phyloP scores from a whole-genome alignment of 2,797 vertebrate species.

The Sparidentex hasta region DNA sequence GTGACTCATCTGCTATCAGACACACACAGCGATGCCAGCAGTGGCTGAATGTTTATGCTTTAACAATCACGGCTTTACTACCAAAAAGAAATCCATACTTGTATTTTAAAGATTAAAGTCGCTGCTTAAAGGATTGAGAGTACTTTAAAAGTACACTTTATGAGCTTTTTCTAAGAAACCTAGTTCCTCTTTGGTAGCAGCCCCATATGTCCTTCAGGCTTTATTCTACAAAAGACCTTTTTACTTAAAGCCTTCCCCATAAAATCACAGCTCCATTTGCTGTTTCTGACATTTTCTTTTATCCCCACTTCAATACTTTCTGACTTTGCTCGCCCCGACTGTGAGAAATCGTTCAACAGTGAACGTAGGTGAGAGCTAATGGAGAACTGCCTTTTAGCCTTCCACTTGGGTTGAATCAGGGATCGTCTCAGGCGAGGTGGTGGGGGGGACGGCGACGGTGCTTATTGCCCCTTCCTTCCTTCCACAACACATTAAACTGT shows the following conservation, averaged over 20 bases:
- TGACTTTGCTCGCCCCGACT: conserved; percentile 32
- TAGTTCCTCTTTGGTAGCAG: background rate
- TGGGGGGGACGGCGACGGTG: conserved; percentile 22
- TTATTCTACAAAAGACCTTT: conserved; percentile 43
- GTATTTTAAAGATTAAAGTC: conserved; percentile 20
- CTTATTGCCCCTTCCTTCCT: conserved; percentile 36
- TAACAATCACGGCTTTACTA: background rate
- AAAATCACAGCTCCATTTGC: conserved; percentile 48
- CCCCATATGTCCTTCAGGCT: conserved; percentile 30
- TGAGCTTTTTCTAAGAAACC: background rate
- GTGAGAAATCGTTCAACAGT: conserved; percentile 41
- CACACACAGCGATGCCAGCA: background rate
- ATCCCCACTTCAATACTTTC: conserved; percentile 44
- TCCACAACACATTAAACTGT: conserved; percentile 70
- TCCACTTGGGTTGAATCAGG: conserved; percentile 52
- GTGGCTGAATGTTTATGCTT: background rate
- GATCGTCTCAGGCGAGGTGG: conserved; percentile 39
- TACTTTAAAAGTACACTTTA: conserved; percentile 34
- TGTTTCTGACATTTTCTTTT: conserved; percentile 64
- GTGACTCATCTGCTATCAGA: background rate
- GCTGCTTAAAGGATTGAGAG: conserved; percentile 20
- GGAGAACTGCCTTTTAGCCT: conserved; percentile 56
- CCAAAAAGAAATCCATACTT: background rate
- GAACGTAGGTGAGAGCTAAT: conserved; percentile 50
- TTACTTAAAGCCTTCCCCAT: conserved; percentile 26